These are phyloP conservation scores for Platerodrilus igneus DNA, from an alignment of 2,888 invertebrate species.

Conservation along the genomic window DNA sequence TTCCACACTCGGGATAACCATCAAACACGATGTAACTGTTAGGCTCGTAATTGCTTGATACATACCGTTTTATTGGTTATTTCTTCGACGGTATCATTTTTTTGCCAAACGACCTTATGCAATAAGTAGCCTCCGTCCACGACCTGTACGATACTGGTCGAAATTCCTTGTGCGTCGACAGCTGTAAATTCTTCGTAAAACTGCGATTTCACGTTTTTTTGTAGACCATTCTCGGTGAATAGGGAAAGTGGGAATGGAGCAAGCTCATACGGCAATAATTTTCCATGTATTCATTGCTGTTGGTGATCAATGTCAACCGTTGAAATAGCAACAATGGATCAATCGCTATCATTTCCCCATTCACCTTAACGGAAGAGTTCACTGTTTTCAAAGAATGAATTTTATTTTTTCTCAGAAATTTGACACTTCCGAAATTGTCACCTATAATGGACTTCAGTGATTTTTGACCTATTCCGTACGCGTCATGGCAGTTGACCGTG, in stretches of 20 bases:
- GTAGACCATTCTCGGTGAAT: constrained; percentile 30
- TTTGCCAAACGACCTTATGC: constrained; percentile 29
- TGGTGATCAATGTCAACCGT: constrained; percentile 28
- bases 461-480: constrained; percentile 32
- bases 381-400: constrained; percentile 32
- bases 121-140: constrained; percentile 34
- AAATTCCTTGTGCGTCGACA: too few species aligned
- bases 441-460: constrained; percentile 31
- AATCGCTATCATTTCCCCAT: constrained; percentile 27
- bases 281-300: constrained; percentile 31
- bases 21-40: constrained; percentile 29
- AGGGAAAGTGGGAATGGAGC: constrained; percentile 34
- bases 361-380: constrained; percentile 32
- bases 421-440: constrained; percentile 31
- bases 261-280: constrained; percentile 33
- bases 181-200: too few species aligned
- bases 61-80: constrained; percentile 24
- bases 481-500: too few species aligned
- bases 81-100: constrained; percentile 26
- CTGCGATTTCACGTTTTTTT: too few species aligned
- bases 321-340: constrained; percentile 31
- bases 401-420: constrained; percentile 34
- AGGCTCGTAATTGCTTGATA: constrained; percentile 26
- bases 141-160: too few species aligned
- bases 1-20: constrained; percentile 26